These are phyloP conservation scores for Oppia nitens DNA, from an alignment of 1,140 invertebrate genomes.

Conservation along the genomic window DNA sequence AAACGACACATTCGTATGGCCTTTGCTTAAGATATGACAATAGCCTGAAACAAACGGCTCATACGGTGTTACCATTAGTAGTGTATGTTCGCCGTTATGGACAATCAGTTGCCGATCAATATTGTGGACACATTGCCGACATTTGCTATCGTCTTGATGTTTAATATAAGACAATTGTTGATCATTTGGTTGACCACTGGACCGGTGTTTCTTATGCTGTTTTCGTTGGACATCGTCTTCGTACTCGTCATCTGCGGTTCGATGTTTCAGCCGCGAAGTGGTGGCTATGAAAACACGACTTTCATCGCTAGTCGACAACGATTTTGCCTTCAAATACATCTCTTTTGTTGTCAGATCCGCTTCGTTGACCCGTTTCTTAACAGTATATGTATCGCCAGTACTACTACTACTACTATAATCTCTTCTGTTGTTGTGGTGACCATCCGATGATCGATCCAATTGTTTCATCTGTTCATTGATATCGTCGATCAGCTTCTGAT, in stretches of 20 bases:
- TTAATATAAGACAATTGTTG: neutral
- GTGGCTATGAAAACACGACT: conserved; percentile 4
- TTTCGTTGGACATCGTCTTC: conserved; percentile 2
- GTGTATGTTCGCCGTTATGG: neutral
- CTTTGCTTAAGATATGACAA: conserved; percentile 5
- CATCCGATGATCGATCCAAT: neutral
- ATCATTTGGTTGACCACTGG: neutral
- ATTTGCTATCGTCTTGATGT: neutral
- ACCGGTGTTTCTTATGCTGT: conserved; percentile 6
- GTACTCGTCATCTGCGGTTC: conserved; percentile 13
- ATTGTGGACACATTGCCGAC: conserved; percentile 8
- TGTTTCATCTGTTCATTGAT: conserved; percentile 47
- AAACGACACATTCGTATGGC: neutral
- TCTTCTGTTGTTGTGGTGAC: neutral
- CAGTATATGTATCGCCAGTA: neutral
- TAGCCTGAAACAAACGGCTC: conserved; percentile 4
- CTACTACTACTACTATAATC: neutral
- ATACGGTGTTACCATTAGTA: conserved; percentile 3
- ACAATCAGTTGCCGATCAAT: conserved; percentile 1
- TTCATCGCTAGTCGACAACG: conserved; percentile 1
- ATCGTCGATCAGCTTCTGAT: conserved; percentile 45
- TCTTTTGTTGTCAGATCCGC: conserved; percentile 44
- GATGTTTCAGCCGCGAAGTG: neutral
- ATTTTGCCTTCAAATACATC: conserved; percentile 6
- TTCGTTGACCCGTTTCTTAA: conserved; percentile 25